Evolutionary conservation across 2,113 vertebrate genomes (phyloP).

Genomic region (Centrocercus urophasianus): DNA sequence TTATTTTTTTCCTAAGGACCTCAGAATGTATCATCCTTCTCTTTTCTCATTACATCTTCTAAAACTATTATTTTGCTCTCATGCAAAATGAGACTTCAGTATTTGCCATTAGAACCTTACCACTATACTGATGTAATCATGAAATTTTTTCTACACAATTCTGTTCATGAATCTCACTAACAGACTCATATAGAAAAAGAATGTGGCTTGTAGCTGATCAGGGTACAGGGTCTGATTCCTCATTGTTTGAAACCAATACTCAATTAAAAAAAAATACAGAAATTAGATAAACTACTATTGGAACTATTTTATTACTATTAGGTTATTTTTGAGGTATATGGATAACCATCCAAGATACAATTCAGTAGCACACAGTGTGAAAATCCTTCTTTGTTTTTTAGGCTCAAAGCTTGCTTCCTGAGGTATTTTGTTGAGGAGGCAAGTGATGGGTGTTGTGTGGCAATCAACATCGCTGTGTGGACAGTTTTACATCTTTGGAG

Average conservation of each 20-base stretch:
- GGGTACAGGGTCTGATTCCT: neutral
- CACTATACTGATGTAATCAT: neutral
- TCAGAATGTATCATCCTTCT: neutral
- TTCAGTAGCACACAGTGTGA: neutral
- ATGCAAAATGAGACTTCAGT: neutral
- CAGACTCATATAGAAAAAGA: neutral
- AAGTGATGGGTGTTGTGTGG: too few species aligned
- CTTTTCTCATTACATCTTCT: neutral
- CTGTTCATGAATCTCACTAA: neutral
- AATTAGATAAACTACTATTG: neutral
- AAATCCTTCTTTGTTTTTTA: too few species aligned
- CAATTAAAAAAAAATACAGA: neutral
- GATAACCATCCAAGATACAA: neutral
- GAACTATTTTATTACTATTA: neutral
- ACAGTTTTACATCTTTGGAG: too few species aligned
- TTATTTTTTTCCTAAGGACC: neutral
- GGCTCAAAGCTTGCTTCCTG: too few species aligned
- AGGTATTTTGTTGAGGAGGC: too few species aligned
- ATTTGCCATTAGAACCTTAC: neutral
- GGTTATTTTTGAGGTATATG: neutral
- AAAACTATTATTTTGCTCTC: neutral
- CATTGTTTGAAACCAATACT: neutral
- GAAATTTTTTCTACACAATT: constrained; percentile 11
- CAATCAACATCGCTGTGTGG: too few species aligned
- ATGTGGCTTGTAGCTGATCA: neutral